Evolutionary conservation across 2,888 invertebrate genomes (phyloP), one percentile per base, ranked within the genome.

Genomic region (Yponomeuta cagnagella): DNA sequence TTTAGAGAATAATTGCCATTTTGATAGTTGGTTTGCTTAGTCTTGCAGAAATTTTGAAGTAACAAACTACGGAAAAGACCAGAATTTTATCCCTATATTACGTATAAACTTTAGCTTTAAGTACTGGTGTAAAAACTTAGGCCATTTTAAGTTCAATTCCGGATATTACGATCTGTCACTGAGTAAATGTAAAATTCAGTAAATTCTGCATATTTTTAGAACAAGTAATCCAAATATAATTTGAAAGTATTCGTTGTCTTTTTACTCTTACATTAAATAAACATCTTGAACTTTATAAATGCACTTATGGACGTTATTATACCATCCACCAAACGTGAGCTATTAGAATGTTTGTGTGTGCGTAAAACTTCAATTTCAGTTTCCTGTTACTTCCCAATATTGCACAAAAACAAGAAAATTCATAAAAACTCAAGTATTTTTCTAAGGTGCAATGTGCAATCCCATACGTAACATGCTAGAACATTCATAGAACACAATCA

Each of bases 401-500:
- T 43, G 43, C 43, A 58, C 52, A 58, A 58, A 58, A 58, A 58
- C 52, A 58, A 58, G 12, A 4, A 15, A 58, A 58, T 15, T 15
- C 15, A 58, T 70, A 33, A 63, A 63, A 70, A n/a, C n/a, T n/a
- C 23, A 63, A 2, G 33, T 33, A 63, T 70, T 58, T 58, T 48
- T 12, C 67, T 43, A 67, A 15, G 10, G 8, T 37, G 43, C 43
- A 15, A 37, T 68, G 43, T 10, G 68, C 23, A 23, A 23, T 15
- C 4, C 52, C 15, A 58, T 15, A 58, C 52, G 9, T 43, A 43
- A 43, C 43, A 15, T 58, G 52, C 52, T 58, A 58, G 52, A 58
- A 58, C 52, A 58, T 58, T 58, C 52, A 58, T 58, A 30, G 65
- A 58, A 65, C 65, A 65, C 65, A 30, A 65, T 65, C 65, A 65